Evolutionary conservation across 1,140 invertebrate species (phyloP), one percentile per base, ranked within the genome.

Genomic region (Drosophila grimshawi): DNA sequence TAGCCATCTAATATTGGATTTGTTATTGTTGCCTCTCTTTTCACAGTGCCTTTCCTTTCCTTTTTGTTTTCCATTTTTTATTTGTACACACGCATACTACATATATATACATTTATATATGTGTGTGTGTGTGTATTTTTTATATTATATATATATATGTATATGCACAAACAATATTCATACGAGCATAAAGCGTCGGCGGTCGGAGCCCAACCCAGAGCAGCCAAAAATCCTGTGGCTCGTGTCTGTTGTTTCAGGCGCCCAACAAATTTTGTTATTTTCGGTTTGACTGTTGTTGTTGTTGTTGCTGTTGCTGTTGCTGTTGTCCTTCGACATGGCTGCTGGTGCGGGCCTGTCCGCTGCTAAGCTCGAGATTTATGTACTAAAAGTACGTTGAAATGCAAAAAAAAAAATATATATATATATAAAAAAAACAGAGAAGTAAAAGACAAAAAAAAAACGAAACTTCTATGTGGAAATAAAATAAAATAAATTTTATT

Each of bases 401-500:
- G 82, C 82, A 86, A 81, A 85, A 73, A 48, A 41, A 66, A 39
- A 76, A 52, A 53, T 19, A 19, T 19, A 19, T 19, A 19, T 19
- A 19, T 19, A 19, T 19, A 19, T 19, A 11, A 52, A 46, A 11
- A 35, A 19, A 7, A 48, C 43, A 45, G 39, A 57, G 33, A 33
- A 33, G 33, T 4, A 59, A 59, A 45, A 3, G 41, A 27, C 2
- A 27, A 11, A 29, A 35, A 27, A 35, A 68, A 68, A 33, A 27
- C 29, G 43, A 51, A 37, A 43, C 45, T 57, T 49, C 52, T 66
- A 78, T 78, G 80, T 80, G 72, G 63, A 74, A 86, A 82, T 86
- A 86, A 86, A 86, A 88, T 85, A 85, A 85, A 85, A 83, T 83
- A 80, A 81, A 88, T 88, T 82, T 88, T 86, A 86, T 86, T 86